Evolutionary conservation across 2,888 invertebrate genomes (phyloP).

Genomic region (Eristalinus sepulchralis): DNA sequence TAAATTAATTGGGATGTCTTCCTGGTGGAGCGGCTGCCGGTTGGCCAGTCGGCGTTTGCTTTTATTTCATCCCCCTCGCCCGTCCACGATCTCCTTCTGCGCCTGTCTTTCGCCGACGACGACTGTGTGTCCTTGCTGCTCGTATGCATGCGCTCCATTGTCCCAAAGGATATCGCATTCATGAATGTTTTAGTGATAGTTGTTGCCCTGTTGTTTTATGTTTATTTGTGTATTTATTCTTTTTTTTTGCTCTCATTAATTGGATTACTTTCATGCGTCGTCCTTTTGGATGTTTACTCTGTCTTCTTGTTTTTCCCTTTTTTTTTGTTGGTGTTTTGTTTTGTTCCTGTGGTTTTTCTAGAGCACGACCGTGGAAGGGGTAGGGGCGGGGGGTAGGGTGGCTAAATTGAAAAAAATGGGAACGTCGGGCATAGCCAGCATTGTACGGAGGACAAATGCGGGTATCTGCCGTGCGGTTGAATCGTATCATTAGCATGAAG

Average conservation of each 20-base stretch:
- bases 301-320: neutral
- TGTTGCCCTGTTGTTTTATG: conserved; percentile 39
- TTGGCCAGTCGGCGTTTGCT: conserved; percentile 46
- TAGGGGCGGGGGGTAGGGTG: neutral
- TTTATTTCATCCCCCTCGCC: conserved; percentile 30
- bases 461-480: conserved; percentile 23
- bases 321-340: neutral
- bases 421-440: neutral
- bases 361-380: neutral
- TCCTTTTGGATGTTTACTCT: conserved; percentile 26
- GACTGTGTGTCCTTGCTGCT: conserved; percentile 25
- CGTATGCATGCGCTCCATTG: conserved; percentile 59
- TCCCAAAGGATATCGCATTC: conserved; percentile 67
- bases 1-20: conserved; percentile 69
- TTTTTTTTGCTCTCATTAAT: conserved; percentile 57
- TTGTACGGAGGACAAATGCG: neutral
- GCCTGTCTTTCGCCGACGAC: neutral
- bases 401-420: conserved; percentile 56
- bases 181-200: conserved; percentile 67
- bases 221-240: conserved; percentile 26
- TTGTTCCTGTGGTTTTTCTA: neutral
- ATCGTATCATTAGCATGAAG: conserved; percentile 45
- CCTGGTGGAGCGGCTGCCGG: conserved; percentile 36
- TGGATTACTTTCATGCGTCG: conserved; percentile 67
- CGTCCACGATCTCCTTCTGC: conserved; percentile 3